These are phyloP conservation scores for Luehdorfia chinensis DNA, from an alignment of 1,140 invertebrate species.

Conservation along the genomic window DNA sequence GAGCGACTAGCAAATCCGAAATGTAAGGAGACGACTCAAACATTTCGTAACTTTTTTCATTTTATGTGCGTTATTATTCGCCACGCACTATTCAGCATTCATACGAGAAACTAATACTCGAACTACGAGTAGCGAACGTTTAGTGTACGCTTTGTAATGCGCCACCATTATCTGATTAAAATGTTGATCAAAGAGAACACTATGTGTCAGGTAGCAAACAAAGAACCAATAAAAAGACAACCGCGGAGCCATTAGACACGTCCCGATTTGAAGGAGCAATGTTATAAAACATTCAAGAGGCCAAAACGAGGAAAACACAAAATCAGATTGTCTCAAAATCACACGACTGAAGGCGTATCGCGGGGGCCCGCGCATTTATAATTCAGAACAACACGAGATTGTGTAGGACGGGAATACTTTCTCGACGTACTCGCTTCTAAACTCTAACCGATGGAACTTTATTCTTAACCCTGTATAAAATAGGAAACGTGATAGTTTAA, in stretches of 20 bases:
- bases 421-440: conserved; percentile 16
- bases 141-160: too few species aligned
- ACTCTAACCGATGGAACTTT: conserved; percentile 36
- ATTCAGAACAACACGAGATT: conserved; percentile 47
- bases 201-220: conserved; percentile 26
- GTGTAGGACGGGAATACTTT: conserved; percentile 38
- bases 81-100: too few species aligned
- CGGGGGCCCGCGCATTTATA: conserved; percentile 60
- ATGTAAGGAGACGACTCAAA: too few species aligned
- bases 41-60: too few species aligned
- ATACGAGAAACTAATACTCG: too few species aligned
- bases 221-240: conserved; percentile 33
- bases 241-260: conserved; percentile 51
- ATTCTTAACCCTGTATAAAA: conserved; percentile 28
- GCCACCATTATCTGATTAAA: too few species aligned
- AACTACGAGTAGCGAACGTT: too few species aligned
- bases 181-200: conserved; percentile 14
- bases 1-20: too few species aligned
- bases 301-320: conserved; percentile 70
- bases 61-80: too few species aligned
- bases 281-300: conserved; percentile 69
- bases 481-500: not conserved
- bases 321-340: conserved; percentile 76
- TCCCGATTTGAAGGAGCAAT: conserved; percentile 46
- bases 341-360: conserved; percentile 58